Evolutionary conservation across 2,888 invertebrate genomes (phyloP).

Genomic region (Chymomyza procnemis): DNA sequence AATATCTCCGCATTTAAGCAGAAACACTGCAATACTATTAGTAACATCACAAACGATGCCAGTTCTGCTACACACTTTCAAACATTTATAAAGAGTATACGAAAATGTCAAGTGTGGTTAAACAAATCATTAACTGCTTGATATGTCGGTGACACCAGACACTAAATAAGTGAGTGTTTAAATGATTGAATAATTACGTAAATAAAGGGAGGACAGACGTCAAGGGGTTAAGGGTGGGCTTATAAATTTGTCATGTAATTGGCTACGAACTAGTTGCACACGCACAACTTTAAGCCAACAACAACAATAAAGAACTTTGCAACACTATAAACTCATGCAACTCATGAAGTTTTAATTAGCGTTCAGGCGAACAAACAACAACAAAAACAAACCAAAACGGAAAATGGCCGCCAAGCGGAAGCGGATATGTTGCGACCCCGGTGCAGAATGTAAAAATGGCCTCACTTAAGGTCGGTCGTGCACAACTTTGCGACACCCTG

Average conservation of each 20-base stretch:
- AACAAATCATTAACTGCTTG: slow-evolving; percentile 53
- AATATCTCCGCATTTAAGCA: too few relatives aligned
- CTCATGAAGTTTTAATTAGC: slow-evolving; percentile 60
- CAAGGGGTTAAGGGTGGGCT: not conserved
- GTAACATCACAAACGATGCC: too few relatives aligned
- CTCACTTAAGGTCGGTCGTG: too few relatives aligned
- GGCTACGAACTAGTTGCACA: slow-evolving; percentile 29
- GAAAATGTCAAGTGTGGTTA: slow-evolving; percentile 46
- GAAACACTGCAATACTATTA: too few relatives aligned
- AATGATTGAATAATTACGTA: not conserved
- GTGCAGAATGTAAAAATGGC: too few relatives aligned
- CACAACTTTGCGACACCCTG: too few relatives aligned
- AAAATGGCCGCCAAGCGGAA: not conserved
- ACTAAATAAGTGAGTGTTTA: slow-evolving; percentile 1
- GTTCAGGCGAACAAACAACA: slow-evolving; percentile 20
- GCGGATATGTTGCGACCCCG: not conserved
- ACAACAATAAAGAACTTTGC: slow-evolving; percentile 28
- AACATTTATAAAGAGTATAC: not conserved
- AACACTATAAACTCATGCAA: slow-evolving; percentile 34
- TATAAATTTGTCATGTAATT: slow-evolving; percentile 17
- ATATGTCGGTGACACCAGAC: slow-evolving; percentile 23
- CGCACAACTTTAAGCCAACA: slow-evolving; percentile 47
- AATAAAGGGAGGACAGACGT: not conserved
- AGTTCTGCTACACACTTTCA: too few relatives aligned
- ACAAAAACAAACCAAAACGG: slow-evolving; percentile 10